A percentile compares a stretch with the other conserved stretches of the same genome.
phyloP scores from a whole-genome alignment of 2,888 invertebrate species.

The Tiliacea citrago region DNA sequence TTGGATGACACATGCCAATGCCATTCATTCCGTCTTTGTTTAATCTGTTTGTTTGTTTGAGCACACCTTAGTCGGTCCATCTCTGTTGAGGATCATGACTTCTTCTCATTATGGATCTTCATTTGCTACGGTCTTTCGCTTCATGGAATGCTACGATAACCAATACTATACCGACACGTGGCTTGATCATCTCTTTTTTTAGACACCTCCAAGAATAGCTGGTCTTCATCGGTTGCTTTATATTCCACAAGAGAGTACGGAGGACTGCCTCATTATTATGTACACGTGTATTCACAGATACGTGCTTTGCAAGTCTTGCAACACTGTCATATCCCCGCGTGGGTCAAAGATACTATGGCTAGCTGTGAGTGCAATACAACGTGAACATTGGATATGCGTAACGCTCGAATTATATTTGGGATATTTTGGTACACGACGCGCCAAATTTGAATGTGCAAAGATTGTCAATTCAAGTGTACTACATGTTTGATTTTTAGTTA shows the following conservation, averaged over 20 bases:
- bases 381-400: constrained; percentile 20
- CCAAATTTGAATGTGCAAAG: constrained; percentile 28
- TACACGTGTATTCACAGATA: constrained; percentile 23
- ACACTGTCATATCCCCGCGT: constrained; percentile 34
- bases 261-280: constrained; percentile 19
- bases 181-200: neutral
- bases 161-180: neutral
- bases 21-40: neutral
- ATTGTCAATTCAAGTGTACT: constrained; percentile 22
- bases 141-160: neutral
- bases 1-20: neutral
- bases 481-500: neutral
- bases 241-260: constrained; percentile 19
- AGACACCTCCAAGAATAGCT: no score
- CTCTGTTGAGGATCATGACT: neutral
- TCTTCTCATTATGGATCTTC: neutral
- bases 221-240: constrained; percentile 3
- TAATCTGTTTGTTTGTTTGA: neutral
- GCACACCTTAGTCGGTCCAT: neutral
- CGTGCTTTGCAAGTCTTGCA: constrained; percentile 38
- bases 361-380: neutral
- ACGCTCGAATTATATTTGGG: constrained; percentile 38
- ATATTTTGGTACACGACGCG: constrained; percentile 42
- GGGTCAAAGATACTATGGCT: constrained; percentile 13
- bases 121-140: neutral